Base-by-base conservation (phyloP, 2,797 vertebrate species). In the Microchirus variegatus region DNA sequence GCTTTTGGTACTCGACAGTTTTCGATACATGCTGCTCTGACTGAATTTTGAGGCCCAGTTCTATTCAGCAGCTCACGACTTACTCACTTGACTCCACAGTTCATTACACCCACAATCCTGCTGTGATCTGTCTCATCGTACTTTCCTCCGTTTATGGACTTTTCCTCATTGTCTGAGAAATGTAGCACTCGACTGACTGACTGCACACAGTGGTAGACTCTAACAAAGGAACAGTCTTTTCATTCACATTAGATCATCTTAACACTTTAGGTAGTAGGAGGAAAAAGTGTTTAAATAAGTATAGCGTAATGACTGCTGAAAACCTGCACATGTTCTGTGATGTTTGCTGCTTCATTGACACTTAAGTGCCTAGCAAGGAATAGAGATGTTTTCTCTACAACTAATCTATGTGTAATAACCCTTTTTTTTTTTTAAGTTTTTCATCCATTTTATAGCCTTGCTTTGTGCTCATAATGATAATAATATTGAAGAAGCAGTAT, bases 321-420 rank as follows among this genome's bases (percentile, higher is more conserved):
- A 72, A 63, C 10, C 11, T 35, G 40, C 56, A 48, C 12, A 8
- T 8, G 35, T 37, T 51, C 42, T 55, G 47, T 31, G 40, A 49
- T 3, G 17, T 41, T 44, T 13, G 51, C 44, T 56, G 42, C 49
- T 47, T 14, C 17, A 35, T 60, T 77, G 67, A 80, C 60, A 65
- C 38, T 53, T 63, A 90, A 90, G 90, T 92, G 90, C 90, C 90
- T 92, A 55, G 52, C 43, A 19, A 73, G 61, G 53, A 71, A 67
- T 64, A 70, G 68, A 73, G 60, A 72, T 0, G 7, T 64, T 65
- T 72, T 63, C 77, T 77, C 59, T 70, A 58, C 45, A 57, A 78
- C 70, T 62, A 53, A 83, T 51, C 59, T 80, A 59, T 63, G 71
- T 45, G n/a, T 45, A 62, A 71, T 58, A 54, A 81, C 63, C 63